Percentiles rank a stretch among this genome's conserved stretches.
These are phyloP conservation scores for Loris lydekkerianus DNA, from an alignment of 2,797 vertebrate genomes.

Conservation along the genomic window DNA sequence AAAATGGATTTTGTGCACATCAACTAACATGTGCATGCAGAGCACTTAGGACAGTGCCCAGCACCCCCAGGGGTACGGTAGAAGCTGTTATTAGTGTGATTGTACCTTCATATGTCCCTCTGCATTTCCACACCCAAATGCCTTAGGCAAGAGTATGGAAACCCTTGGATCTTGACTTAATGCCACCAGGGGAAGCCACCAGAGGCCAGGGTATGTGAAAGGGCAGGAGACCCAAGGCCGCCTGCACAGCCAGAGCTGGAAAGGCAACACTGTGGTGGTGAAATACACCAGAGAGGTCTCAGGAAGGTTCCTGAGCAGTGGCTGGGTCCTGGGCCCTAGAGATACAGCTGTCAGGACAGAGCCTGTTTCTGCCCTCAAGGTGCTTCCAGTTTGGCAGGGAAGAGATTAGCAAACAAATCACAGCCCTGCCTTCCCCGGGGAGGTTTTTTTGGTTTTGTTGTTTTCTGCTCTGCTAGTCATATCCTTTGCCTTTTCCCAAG, in stretches of 20 bases:
- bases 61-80: background rate
- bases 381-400: background rate
- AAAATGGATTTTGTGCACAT: background rate
- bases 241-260: background rate
- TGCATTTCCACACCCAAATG: background rate
- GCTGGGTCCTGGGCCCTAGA: background rate
- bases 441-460: background rate
- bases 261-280: background rate
- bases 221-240: background rate
- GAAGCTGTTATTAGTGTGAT: background rate
- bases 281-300: background rate
- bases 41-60: background rate
- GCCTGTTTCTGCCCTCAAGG: background rate
- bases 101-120: background rate
- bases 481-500: fast-evolving
- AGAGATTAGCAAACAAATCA: background rate
- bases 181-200: fast-evolving
- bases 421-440: background rate
- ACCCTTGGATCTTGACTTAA: background rate
- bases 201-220: background rate
- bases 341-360: background rate
- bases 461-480: too few species aligned
- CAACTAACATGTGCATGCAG: too few species aligned
- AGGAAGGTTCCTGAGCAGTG: background rate
- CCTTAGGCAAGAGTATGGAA: background rate